Base-by-base conservation (phyloP, 2,888 invertebrate species). In the Argyresthia goedartella region DNA sequence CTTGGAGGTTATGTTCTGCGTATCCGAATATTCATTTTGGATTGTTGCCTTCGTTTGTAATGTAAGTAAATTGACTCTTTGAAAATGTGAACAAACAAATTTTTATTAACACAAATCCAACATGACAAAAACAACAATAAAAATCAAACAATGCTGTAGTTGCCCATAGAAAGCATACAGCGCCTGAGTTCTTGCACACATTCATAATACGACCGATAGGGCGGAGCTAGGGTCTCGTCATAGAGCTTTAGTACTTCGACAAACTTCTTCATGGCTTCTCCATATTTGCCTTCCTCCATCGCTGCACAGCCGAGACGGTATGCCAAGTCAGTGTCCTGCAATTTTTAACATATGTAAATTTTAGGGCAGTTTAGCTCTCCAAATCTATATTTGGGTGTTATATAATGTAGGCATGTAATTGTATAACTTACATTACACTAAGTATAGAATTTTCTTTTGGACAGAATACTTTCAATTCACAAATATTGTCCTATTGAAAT, bases 151-250 rank as follows among this genome's bases (percentile, higher is more conserved):
- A 85, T 76, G 54, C 76, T 84, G 54, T 86, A 80, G 60, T 92
- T 91, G 49, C 94, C 94, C 58, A 90, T 76, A 52, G 91, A 84
- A 4, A 94, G 77, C 76, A 91, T 88, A 60, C 92, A 92, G 50
- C 91, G 88, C 59, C 92, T 88, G 11, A 92, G 77, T 50, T 91
- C 90, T 70, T 94, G 92, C 55, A 93, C 92, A 65, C 92, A 93
- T 49, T 93, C 82, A 62, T 93, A 91, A 69, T 91, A 93, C 58
- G 94, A 94, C 55, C 87, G 88, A 61, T 93, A 93, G 0, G 95
- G 95, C 8, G 93, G 91, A 1, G 89, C 88, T 45, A 95, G 73
- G 2, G 90, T 91, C 45, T 89, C 88, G 54, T 92, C 91, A 65
- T 93, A 89, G 10, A 93, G 80, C 57, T 89, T 89, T 44, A 93